Evolutionary conservation across 2,888 invertebrate species (phyloP), one percentile per base, ranked within the genome.

Genomic region (Cyclophora albipunctata): DNA sequence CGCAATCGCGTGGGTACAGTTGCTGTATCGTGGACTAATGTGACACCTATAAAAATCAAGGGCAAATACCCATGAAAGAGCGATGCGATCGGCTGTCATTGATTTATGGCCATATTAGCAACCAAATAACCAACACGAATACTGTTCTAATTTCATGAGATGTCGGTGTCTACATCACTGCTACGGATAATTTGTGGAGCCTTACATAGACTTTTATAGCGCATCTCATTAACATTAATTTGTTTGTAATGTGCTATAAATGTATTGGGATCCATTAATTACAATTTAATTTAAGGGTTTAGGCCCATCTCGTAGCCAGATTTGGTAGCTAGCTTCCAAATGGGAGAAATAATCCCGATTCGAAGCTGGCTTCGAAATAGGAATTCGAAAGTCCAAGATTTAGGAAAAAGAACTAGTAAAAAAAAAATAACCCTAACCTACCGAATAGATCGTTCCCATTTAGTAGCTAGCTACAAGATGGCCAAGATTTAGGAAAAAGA

Each of bases 11-110:
- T 85, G 79, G 81, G 77, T 61, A 63, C 62, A 63, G 37, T 37
- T 37, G 60, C 62, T 67, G 69, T 63, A 54, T 62, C 65, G 64
- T 69, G 65, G 69, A 72, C 67, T 64, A 69, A 60, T 60, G 64
- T 69, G 72, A 74, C 74, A 75, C 62, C 75, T 69, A 81, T 77
- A 81, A 82, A 81, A 78, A 69, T 60, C 78, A 84, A 84, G 84
- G 84, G 73, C 80, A 55, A 45, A 47, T 48, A 48, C 50, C 62
- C 57, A 63, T 56, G 57, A 64, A 55, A 58, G 50, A 54, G 49
- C 51, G 48, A 60, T 60, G 51, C 54, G 55, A 68, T 73, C 62
- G 52, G 64, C 69, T 67, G 52, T 55, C 52, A 58, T 63, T 66
- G 60, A 77, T 76, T 78, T 77, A 77, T 75, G 57, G 59, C 63